Conservation (phyloP, 30 jellyfish, hydroid and myxozoan species). For the Turritopsis dohrnii region DNA sequence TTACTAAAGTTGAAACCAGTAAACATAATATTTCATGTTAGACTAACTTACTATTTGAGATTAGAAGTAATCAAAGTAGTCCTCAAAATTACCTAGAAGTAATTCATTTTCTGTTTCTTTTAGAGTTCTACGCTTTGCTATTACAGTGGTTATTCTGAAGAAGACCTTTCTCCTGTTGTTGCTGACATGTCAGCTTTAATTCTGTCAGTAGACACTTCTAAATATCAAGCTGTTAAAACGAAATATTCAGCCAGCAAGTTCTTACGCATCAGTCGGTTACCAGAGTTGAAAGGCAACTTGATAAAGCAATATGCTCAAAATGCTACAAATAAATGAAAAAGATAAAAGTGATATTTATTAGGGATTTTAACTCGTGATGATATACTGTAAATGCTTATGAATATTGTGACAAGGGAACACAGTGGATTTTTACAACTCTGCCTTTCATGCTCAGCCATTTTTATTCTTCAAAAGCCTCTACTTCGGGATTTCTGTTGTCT, state of each 20-base stretch:
- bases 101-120: slow-evolving; percentile 11
- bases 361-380: background rate
- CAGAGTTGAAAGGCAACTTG: slow-evolving; percentile 49
- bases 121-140: slow-evolving; percentile 58
- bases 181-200: slow-evolving; percentile 14
- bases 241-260: slow-evolving; percentile 70
- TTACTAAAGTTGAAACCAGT: no score
- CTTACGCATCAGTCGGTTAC: slow-evolving; percentile 53
- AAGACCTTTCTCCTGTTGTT: slow-evolving; percentile 47
- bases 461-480: background rate
- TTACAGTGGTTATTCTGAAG: slow-evolving; percentile 74
- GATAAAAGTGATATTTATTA: background rate
- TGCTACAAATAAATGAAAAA: background rate
- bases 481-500: background rate
- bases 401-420: background rate
- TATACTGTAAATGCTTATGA: background rate
- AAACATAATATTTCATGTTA: no score
- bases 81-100: no score
- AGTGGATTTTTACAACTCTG: background rate
- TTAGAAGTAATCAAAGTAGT: no score
- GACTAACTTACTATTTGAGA: no score
- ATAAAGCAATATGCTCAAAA: slow-evolving; percentile 29
- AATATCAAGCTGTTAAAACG: slow-evolving; percentile 69
- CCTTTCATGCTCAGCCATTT: background rate
- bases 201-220: slow-evolving; percentile 27